Base-by-base conservation (phyloP, 1,140 invertebrate genomes). In the Trinorchestia longiramus region DNA sequence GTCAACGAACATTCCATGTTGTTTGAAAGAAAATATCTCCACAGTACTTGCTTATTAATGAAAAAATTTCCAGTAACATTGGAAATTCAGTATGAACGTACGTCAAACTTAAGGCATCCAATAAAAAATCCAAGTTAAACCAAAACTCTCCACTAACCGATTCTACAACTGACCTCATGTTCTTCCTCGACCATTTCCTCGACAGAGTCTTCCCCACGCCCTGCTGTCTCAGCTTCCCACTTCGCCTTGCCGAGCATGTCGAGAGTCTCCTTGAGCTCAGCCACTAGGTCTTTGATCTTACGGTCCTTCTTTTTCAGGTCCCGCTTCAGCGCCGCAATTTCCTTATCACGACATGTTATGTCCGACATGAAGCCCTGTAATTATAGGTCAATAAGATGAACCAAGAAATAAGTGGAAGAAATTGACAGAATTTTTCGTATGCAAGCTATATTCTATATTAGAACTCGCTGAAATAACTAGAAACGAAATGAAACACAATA, bases 231-330 rank as follows among this genome's bases (percentile, higher is more conserved):
- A 28, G 97, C 97, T 95, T 97, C 97, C 96, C 97, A 97, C 95
- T 97, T 97, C 15, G 97, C 97, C 95, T 97, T 97, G 96, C 97
- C 97, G 23, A 97, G 96, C 96, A 97, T 96, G 95, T 97, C 97
- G 57, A 97, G 96, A 0, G 97, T 96, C 95, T 97, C 97, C 28
- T 97, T 97, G 57, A 97, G 95, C 96, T 97, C 97, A 0, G 96
- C 96, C n/a, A 96, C 96, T 53, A 97, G 95, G 96, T 97, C 97
- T 43, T 96, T 96, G 23, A 97, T 96, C 95, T 97, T 96, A 77
- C 96, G 96, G 95, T 98, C 97, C 91, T 97, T 97, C 53, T 97
- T 97, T 4, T 97, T 96, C 95, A 97, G 91, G 92, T 97, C 97
- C 45, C 97, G 97, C 87, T 96, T 97, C 95, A 97, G 96, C 42